Percentiles rank a stretch among this genome's conserved stretches.
phyloP scores from a whole-genome alignment of 2,113 vertebrate genomes.

The Octodon degus region DNA sequence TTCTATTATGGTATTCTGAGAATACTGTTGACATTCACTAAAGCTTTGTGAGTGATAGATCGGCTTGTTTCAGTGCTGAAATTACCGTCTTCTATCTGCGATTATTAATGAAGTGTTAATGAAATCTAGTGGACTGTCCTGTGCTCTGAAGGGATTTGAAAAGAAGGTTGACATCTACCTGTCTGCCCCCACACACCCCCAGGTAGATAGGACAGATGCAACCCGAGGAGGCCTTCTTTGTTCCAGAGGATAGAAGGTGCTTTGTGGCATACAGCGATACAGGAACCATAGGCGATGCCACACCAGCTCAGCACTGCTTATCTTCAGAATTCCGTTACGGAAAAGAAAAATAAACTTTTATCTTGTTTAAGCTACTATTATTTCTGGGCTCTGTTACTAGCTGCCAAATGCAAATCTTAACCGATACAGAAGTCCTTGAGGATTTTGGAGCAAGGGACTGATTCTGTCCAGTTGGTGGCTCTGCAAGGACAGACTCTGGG shows the following conservation, averaged over 20 bases:
- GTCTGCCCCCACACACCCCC: conserved; percentile 18
- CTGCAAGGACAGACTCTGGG: not conserved
- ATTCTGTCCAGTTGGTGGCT: conserved; percentile 40
- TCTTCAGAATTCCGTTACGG: conserved; percentile 74
- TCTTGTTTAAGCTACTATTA: conserved; percentile 68
- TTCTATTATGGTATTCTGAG: not conserved
- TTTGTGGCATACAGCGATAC: conserved; percentile 70
- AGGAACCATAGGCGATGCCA: conserved; percentile 52
- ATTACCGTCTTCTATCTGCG: not conserved
- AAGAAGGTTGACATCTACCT: conserved; percentile 57
- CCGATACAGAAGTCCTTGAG: conserved; percentile 74
- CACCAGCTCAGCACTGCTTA: conserved; percentile 51
- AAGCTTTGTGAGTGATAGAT: not conserved
- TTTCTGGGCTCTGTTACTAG: conserved; percentile 76
- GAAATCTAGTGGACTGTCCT: not conserved
- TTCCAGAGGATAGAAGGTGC: conserved; percentile 70
- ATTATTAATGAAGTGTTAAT: not conserved
- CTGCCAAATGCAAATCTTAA: conserved; percentile 77
- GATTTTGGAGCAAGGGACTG: conserved; percentile 46
- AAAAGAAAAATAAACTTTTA: conserved; percentile 78
- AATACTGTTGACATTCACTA: not conserved
- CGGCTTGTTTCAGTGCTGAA: not conserved
- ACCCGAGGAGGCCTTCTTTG: conserved; percentile 73
- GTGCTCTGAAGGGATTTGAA: not conserved
- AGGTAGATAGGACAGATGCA: conserved; percentile 59